phyloP scores from a whole-genome alignment of 1,140 invertebrate species.

The Lutraria rhynchaena region DNA sequence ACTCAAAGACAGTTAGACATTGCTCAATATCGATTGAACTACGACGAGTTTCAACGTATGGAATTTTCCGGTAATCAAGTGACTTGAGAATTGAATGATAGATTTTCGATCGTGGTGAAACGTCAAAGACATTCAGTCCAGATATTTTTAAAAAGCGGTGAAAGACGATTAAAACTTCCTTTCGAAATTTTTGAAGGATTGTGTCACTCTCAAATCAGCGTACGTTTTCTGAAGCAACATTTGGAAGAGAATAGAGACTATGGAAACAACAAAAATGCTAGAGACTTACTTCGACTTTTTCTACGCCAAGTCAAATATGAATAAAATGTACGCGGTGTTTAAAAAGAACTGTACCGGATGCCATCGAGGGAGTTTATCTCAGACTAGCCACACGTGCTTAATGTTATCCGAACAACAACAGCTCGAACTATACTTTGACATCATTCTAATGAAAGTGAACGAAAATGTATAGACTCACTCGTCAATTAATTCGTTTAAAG shows the following conservation, averaged over 20 bases:
- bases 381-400: background rate
- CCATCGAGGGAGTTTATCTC: conserved; percentile 3
- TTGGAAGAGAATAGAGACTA: background rate
- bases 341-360: conserved; percentile 13
- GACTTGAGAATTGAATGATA: conserved; percentile 18
- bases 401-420: background rate
- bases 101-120: no score
- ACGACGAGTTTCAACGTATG: conserved; percentile 26
- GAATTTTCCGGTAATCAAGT: conserved; percentile 12
- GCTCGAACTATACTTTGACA: conserved; percentile 14
- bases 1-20: no score
- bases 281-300: conserved; percentile 18
- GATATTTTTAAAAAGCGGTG: no score
- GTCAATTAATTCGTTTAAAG: no score
- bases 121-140: no score
- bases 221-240: conserved; percentile 13
- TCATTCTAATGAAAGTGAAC: background rate
- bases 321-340: conserved; percentile 1
- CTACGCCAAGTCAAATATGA: conserved; percentile 3
- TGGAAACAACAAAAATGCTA: background rate
- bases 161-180: no score
- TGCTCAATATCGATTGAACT: conserved; percentile 13
- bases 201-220: conserved; percentile 17
- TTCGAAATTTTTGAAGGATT: conserved; percentile 28
- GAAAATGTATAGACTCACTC: conserved; percentile 3